Conservation (phyloP, 2,797 vertebrate genomes). For the Danio tinwini region DNA sequence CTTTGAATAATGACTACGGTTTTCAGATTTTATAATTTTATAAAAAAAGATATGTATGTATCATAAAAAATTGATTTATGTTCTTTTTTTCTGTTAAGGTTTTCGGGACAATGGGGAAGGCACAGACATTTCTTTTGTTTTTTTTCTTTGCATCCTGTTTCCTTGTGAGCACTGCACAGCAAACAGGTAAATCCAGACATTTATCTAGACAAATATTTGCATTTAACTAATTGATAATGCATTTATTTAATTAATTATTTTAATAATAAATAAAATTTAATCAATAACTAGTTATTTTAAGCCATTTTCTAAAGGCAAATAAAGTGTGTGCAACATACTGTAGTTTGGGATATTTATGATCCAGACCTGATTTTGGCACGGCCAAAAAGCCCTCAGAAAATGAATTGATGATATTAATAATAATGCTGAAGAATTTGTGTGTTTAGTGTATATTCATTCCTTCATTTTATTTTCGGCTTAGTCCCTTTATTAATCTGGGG, state of each 20-base stretch:
- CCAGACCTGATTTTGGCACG: not conserved
- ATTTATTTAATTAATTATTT: too few relatives aligned
- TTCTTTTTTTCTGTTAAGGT: conserved; percentile 2
- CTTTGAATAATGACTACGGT: not conserved
- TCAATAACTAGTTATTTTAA: too few relatives aligned
- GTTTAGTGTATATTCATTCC: too few relatives aligned
- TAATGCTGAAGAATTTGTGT: too few relatives aligned
- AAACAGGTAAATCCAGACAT: conserved; percentile 68
- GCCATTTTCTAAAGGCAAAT: too few relatives aligned
- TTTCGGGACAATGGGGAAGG: conserved; percentile 67
- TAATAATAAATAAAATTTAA: too few relatives aligned
- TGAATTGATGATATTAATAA: not conserved
- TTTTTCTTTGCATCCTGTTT: conserved; percentile 67
- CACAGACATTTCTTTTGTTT: conserved; percentile 61
- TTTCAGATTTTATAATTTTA: not conserved
- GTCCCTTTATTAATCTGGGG: too few relatives aligned
- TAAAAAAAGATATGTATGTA: not conserved
- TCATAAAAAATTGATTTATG: not conserved
- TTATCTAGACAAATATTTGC: not conserved
- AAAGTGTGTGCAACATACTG: too few relatives aligned
- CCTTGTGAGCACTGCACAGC: conserved; percentile 62
- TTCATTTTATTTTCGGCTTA: too few relatives aligned
- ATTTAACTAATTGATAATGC: too few relatives aligned
- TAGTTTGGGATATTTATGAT: not conserved
- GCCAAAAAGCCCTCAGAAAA: not conserved